Evolutionary conservation across 1,140 invertebrate species (phyloP), one percentile per base, ranked within the genome.

Genomic region (Hyposmocoma kahamanoa): DNA sequence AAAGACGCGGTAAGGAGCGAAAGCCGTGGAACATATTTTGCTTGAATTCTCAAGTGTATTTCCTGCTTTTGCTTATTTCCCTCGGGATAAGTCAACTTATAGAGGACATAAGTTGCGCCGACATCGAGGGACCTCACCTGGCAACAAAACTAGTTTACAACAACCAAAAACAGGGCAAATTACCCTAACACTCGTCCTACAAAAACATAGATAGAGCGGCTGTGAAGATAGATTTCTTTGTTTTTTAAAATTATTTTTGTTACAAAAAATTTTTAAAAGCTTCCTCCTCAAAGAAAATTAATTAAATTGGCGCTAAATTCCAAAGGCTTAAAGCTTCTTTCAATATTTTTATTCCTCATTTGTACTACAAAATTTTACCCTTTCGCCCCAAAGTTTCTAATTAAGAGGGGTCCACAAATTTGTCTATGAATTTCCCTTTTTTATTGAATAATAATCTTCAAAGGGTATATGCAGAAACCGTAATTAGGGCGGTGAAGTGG

Each of bases 1-100:
- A 30, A 2, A 3, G 2, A 3, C 2, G 28, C 13, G 13, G 36
- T n/a, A 2, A 3, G 2, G 2, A 3, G 28, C 13, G 13, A n/a
- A 8, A 2, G 10, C 13, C 24, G 32, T 2, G 15, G n/a, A 36
- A 36, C 6, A 17, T 17, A 15, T 36, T 36, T 36, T 36, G 32
- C 32, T 15, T 10, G 2, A 15, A 1, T 36, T 17, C n/a, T 17
- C 32, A 36, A 17, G 32, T 17, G 32, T 67, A 68, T 72, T 73
- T 73, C 60, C 62, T 63, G 60, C 74, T 72, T 78, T 72, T 64
- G 68, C 71, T 73, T 78, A 83, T 83, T 83, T 83, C 79, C 79
- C 76, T 45, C 18, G 76, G 68, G 79, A 77, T 70, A 65, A 73
- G 65, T 69, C 72, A 74, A 75, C 68, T 75, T 74, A 73, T 65